Evolutionary conservation across 2,888 invertebrate genomes (phyloP).

Genomic region (Drosophila hawaiiensis): DNA sequence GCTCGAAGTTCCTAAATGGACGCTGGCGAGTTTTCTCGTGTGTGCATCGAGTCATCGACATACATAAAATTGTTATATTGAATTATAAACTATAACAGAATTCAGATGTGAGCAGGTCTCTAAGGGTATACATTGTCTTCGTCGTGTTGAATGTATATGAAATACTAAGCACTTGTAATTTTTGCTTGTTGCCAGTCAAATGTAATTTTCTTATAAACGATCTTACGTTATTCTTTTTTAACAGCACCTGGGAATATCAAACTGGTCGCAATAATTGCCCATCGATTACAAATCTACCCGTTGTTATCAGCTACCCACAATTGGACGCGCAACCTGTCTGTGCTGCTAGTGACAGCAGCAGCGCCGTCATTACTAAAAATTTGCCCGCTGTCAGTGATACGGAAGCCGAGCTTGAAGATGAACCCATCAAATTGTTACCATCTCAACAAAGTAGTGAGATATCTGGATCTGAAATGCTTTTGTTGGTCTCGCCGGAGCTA

Average conservation of each 20-base stretch:
- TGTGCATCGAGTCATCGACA: too few species aligned
- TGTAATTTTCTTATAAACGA: background rate
- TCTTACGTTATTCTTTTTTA: background rate
- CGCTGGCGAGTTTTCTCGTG: too few species aligned
- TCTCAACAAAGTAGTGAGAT: background rate
- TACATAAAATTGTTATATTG: too few species aligned
- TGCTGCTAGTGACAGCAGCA: constrained; percentile 13
- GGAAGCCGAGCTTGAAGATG: constrained; percentile 30
- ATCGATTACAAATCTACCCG: constrained; percentile 73
- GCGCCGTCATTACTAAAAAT: constrained; percentile 46
- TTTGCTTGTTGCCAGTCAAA: background rate
- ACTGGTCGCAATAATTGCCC: constrained; percentile 10
- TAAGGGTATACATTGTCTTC: background rate
- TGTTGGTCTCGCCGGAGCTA: background rate
- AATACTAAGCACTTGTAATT: background rate
- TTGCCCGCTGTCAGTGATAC: constrained; percentile 34
- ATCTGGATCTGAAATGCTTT: background rate
- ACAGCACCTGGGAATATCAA: constrained; percentile 4
- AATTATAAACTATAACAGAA: background rate
- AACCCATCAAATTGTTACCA: background rate
- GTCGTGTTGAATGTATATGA: background rate
- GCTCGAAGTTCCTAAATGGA: too few species aligned
- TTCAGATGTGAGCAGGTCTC: background rate
- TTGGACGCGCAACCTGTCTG: constrained; percentile 40
- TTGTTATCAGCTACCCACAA: constrained; percentile 54